phyloP scores from a whole-genome alignment of 64 coral and sea anemone genomes.

The Montipora efflorescens region DNA sequence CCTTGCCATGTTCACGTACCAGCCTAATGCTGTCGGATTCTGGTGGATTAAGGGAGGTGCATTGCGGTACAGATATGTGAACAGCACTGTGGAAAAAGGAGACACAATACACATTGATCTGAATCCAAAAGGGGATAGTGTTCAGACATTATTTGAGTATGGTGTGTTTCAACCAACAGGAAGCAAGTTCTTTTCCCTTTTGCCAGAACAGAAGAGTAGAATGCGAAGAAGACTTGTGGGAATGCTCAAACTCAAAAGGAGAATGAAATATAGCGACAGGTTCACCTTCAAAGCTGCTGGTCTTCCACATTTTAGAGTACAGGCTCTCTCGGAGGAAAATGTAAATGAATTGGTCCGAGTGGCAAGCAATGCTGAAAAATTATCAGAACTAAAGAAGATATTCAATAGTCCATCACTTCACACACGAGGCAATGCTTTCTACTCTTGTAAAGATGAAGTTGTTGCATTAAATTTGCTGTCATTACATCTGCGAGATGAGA shows the following conservation, averaged over 20 bases:
- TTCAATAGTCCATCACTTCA: constrained; percentile 58
- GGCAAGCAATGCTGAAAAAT: constrained; percentile 22
- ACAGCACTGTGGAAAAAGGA: constrained; percentile 54
- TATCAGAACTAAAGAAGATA: constrained; percentile 41
- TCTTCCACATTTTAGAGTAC: constrained; percentile 58
- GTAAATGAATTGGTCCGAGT: constrained; percentile 30
- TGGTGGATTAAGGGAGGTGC: constrained; percentile 62
- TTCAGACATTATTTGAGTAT: constrained; percentile 61
- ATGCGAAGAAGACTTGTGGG: constrained; percentile 46
- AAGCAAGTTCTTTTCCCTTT: constrained; percentile 60
- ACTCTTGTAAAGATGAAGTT: constrained; percentile 79
- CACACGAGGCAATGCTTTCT: constrained; percentile 5
- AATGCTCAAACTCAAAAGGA: constrained; percentile 45
- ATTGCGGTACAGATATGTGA: constrained; percentile 49
- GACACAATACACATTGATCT: constrained; percentile 52
- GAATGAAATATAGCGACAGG: constrained; percentile 48
- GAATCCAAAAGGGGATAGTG: constrained; percentile 55
- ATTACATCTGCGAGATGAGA: constrained; percentile 56
- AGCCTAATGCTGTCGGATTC: constrained; percentile 21
- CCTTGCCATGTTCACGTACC: constrained; percentile 44
- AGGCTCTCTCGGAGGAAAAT: constrained; percentile 47
- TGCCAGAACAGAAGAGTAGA: constrained; percentile 41
- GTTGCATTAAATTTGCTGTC: constrained; percentile 69
- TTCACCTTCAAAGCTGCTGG: constrained; percentile 62
- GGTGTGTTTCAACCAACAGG: constrained; percentile 56